phyloP scores from a whole-genome alignment of 1,140 invertebrate species.

The Orussus abietinus region DNA sequence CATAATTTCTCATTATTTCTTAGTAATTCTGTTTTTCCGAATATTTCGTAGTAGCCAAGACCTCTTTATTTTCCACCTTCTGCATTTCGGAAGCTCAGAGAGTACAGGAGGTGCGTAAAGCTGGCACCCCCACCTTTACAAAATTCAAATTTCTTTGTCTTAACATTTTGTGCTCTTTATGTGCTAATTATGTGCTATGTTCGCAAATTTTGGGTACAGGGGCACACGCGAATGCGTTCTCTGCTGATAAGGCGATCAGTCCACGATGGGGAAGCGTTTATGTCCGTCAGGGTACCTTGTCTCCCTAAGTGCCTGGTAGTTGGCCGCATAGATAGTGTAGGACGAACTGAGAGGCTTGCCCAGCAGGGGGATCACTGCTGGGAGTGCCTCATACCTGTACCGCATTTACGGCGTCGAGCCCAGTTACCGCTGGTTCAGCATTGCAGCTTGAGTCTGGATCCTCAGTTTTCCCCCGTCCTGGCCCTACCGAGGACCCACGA shows the following conservation, averaged over 20 bases:
- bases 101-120: no score
- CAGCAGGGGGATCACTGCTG: constrained; percentile 27
- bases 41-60: no score
- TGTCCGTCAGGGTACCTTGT: constrained; percentile 38
- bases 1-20: no score
- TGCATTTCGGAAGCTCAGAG: constrained; percentile 31
- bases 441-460: constrained; percentile 5
- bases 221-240: no score
- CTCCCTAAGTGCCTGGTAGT: constrained; percentile 34
- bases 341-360: constrained; percentile 23
- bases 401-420: constrained; percentile 34
- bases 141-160: no score
- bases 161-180: no score
- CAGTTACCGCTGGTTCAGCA: constrained; percentile 8
- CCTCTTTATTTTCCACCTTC: not conserved
- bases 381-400: constrained; percentile 34
- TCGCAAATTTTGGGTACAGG: no score
- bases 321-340: constrained; percentile 34
- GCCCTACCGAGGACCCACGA: constrained; percentile 1
- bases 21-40: no score
- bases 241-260: no score
- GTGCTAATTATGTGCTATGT: no score
- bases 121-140: no score
- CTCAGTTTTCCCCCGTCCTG: not conserved
- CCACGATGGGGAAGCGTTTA: no score